A percentile compares a stretch with the other conserved stretches of the same genome.
Conservation (phyloP, 64 coral and sea anemone genomes). For the Montipora cactus region DNA sequence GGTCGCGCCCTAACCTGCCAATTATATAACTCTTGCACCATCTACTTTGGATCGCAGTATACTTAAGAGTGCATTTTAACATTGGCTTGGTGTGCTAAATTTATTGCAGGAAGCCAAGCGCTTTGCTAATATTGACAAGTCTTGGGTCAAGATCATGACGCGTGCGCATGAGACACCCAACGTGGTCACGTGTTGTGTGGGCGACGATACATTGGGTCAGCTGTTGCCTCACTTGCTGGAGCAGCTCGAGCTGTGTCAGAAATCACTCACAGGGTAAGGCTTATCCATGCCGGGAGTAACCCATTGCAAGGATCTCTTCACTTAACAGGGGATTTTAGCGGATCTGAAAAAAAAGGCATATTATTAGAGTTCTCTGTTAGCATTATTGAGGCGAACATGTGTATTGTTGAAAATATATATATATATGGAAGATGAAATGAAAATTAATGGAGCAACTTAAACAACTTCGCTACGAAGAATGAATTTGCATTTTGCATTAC, state of each 20-base stretch:
- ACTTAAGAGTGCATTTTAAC: too few species aligned
- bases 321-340: too few species aligned
- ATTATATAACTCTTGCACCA: too few species aligned
- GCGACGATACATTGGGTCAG: slow-evolving; percentile 91
- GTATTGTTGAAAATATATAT: too few species aligned
- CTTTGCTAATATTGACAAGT: slow-evolving; percentile 92
- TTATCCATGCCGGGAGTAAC: neutral
- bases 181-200: slow-evolving; percentile 89
- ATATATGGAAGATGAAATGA: too few species aligned
- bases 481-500: too few species aligned
- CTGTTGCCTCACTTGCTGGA: slow-evolving; percentile 89
- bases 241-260: slow-evolving; percentile 90
- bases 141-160: slow-evolving; percentile 96
- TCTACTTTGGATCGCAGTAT: too few species aligned
- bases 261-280: slow-evolving; percentile 87
- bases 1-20: too few species aligned
- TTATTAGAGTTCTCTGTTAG: neutral
- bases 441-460: too few species aligned
- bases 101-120: slow-evolving; percentile 88
- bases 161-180: slow-evolving; percentile 89
- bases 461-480: too few species aligned
- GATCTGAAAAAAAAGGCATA: neutral
- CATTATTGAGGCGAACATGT: too few species aligned
- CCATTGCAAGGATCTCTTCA: too few species aligned
- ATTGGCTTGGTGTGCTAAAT: neutral